A percentile compares a stretch with the other conserved stretches of the same genome.
Evolutionary conservation across 2,113 vertebrate genomes (phyloP).

Genomic region (Struthio camelus): DNA sequence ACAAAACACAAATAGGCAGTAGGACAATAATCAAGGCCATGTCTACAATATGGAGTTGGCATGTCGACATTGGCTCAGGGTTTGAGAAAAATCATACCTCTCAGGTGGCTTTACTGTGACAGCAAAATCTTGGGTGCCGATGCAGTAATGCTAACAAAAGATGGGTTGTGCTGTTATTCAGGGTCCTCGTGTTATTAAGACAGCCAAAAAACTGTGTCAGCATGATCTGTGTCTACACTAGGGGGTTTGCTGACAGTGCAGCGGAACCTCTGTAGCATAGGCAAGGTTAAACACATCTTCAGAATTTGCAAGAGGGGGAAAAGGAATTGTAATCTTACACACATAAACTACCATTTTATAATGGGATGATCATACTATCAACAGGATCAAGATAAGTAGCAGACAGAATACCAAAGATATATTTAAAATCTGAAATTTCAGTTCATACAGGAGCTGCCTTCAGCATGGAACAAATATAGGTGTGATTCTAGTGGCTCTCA

Average conservation of each 20-base stretch:
- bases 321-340: neutral
- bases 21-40: neutral
- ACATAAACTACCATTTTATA: neutral
- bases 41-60: neutral
- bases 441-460: neutral
- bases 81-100: neutral
- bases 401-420: rapidly evolving
- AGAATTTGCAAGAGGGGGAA: neutral
- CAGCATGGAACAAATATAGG: neutral
- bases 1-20: neutral
- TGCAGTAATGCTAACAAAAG: neutral
- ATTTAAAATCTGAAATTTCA: neutral
- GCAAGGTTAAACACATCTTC: constrained; percentile 31
- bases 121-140: neutral
- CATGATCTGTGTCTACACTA: neutral
- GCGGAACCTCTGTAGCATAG: neutral
- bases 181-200: neutral
- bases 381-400: neutral
- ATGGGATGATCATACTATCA: neutral
- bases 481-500: neutral
- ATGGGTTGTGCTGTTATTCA: neutral
- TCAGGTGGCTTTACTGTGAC: neutral
- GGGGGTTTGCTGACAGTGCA: neutral
- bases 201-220: neutral
- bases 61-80: neutral